A percentile compares a stretch with the other conserved stretches of the same genome.
phyloP scores from a whole-genome alignment of 1,140 invertebrate genomes.

The Whitmania pigra region DNA sequence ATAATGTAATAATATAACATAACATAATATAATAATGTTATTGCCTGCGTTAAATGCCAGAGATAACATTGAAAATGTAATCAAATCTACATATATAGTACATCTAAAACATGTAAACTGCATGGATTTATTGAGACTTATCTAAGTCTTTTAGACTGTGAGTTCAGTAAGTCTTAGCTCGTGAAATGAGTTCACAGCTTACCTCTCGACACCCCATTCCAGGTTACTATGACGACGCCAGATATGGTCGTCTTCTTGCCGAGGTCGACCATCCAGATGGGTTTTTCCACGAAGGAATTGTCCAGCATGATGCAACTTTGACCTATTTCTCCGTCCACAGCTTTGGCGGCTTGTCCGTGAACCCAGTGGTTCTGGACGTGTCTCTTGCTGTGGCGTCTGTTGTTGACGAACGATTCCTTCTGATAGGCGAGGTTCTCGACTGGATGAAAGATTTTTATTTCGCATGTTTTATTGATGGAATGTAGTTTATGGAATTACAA shows the following conservation, averaged over 20 bases:
- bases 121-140: too few species aligned
- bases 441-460: conserved; percentile 29
- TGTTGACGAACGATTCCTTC: conserved; percentile 48
- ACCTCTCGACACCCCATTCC: conserved; percentile 39
- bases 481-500: too few species aligned
- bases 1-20: too few species aligned
- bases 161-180: too few species aligned
- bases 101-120: too few species aligned
- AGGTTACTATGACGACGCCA: conserved; percentile 46
- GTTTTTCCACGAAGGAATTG: conserved; percentile 49
- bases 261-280: conserved; percentile 50
- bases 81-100: too few species aligned
- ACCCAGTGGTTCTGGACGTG: conserved; percentile 34
- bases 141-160: too few species aligned
- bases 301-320: conserved; percentile 48
- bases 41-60: too few species aligned
- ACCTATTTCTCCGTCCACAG: conserved; percentile 47
- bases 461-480: too few species aligned
- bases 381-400: conserved; percentile 41
- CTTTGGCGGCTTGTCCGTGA: conserved; percentile 42
- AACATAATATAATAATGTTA: too few species aligned
- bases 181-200: too few species aligned
- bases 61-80: too few species aligned
- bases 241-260: conserved; percentile 40
- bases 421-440: conserved; percentile 49